phyloP scores from a whole-genome alignment of 2,797 vertebrate genomes.

The Trematomus bernacchii region DNA sequence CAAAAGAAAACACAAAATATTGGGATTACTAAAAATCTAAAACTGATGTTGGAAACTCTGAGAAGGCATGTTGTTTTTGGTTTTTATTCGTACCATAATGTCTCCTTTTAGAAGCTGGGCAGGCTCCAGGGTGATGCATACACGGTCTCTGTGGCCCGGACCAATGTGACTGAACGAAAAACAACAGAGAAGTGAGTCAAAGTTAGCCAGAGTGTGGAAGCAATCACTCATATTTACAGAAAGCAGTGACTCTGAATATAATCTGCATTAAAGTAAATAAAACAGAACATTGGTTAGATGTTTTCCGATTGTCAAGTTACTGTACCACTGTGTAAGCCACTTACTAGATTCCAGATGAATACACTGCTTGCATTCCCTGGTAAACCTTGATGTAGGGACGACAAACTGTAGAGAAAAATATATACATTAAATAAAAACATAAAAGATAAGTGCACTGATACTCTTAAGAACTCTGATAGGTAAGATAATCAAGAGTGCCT shows the following conservation, averaged over 20 bases:
- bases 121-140: slow-evolving; percentile 91
- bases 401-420: slow-evolving; percentile 83
- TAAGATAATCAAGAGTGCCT: slow-evolving; percentile 2
- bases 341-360: slow-evolving; percentile 97
- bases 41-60: neutral
- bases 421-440: slow-evolving; percentile 10
- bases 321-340: slow-evolving; percentile 67
- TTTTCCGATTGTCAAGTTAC: slow-evolving; percentile 11
- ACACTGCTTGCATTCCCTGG: slow-evolving; percentile 95
- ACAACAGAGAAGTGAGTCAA: slow-evolving; percentile 21
- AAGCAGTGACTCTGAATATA: slow-evolving; percentile 18
- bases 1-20: slow-evolving; percentile 6
- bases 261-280: slow-evolving; percentile 33
- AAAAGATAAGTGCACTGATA: slow-evolving; percentile 4
- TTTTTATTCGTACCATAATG: slow-evolving; percentile 89
- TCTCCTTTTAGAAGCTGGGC: slow-evolving; percentile 97
- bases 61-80: neutral
- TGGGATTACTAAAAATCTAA: neutral
- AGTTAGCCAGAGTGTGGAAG: slow-evolving; percentile 32
- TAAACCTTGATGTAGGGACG: slow-evolving; percentile 94
- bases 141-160: slow-evolving; percentile 86
- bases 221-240: slow-evolving; percentile 40
- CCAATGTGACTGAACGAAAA: slow-evolving; percentile 84
- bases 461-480: neutral
- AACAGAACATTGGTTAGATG: slow-evolving; percentile 41